phyloP scores from a whole-genome alignment of 2,797 vertebrate species.

The Caiman crocodilus region DNA sequence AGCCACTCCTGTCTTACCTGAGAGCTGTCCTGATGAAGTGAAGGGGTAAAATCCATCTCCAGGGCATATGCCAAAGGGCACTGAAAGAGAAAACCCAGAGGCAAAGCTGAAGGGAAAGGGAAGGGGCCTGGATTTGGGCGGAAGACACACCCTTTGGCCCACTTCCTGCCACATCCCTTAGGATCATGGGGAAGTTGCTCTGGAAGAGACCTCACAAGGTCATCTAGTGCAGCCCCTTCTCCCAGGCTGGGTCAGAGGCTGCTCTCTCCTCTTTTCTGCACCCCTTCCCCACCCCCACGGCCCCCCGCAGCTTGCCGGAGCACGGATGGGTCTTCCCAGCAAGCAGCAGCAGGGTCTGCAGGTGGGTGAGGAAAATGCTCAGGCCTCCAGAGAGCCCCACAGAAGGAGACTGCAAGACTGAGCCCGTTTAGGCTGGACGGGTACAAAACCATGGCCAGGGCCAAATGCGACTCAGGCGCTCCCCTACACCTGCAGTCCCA shows the following conservation, averaged over 20 bases:
- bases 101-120: background rate
- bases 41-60: background rate
- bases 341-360: fast-evolving
- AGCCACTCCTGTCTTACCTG: slow-evolving; percentile 16
- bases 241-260: background rate
- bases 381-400: background rate
- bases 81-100: background rate
- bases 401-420: too few relatives aligned
- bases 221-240: too few relatives aligned
- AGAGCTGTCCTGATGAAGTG: background rate
- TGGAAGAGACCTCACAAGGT: too few relatives aligned
- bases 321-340: background rate
- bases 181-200: too few relatives aligned
- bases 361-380: background rate
- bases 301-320: fast-evolving
- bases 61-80: background rate
- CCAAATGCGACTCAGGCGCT: too few relatives aligned
- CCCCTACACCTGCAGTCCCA: too few relatives aligned
- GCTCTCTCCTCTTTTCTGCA: background rate
- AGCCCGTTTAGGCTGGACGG: background rate
- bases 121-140: background rate
- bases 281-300: background rate
- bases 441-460: background rate
- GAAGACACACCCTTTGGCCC: background rate
- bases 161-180: fast-evolving